phyloP scores from a whole-genome alignment of 1,140 invertebrate genomes.

The Asbolus verrucosus region DNA sequence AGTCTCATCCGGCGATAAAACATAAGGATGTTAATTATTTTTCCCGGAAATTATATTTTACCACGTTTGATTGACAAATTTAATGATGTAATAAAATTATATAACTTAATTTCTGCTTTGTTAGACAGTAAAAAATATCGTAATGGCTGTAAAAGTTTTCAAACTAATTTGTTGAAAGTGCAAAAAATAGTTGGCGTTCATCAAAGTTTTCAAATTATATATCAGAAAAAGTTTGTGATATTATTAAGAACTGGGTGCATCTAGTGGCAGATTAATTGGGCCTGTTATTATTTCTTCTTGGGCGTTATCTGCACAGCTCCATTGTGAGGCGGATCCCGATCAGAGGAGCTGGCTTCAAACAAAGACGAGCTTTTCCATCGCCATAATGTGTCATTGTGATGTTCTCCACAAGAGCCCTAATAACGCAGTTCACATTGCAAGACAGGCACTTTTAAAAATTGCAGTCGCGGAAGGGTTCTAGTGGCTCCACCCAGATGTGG shows the following conservation, averaged over 20 bases:
- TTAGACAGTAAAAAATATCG: not conserved
- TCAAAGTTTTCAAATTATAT: constrained; percentile 5
- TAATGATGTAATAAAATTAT: constrained; percentile 19
- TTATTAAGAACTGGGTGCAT: constrained; percentile 3
- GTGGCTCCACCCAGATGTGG: constrained; percentile 48
- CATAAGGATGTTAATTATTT: constrained; percentile 21
- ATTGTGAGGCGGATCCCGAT: constrained; percentile 18
- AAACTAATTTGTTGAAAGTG: not conserved
- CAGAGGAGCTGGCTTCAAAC: constrained; percentile 9
- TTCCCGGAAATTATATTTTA: constrained; percentile 13
- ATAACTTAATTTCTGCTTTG: constrained; percentile 10
- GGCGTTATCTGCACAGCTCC: constrained; percentile 9
- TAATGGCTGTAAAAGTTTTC: not conserved
- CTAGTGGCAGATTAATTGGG: constrained; percentile 25
- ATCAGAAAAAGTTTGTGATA: constrained; percentile 16
- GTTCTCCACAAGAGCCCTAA: constrained; percentile 20
- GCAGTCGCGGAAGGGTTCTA: constrained; percentile 17
- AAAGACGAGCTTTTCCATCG: constrained; percentile 6
- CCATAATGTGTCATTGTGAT: constrained; percentile 22
- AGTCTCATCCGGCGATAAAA: constrained; percentile 31
- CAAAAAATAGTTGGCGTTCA: not conserved
- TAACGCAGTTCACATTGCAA: constrained; percentile 22
- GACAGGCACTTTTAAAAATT: constrained; percentile 38
- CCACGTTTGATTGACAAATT: constrained; percentile 11
- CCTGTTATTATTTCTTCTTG: constrained; percentile 7